Conservation (phyloP, 2,113 vertebrate genomes). For the Neotoma lepida region DNA sequence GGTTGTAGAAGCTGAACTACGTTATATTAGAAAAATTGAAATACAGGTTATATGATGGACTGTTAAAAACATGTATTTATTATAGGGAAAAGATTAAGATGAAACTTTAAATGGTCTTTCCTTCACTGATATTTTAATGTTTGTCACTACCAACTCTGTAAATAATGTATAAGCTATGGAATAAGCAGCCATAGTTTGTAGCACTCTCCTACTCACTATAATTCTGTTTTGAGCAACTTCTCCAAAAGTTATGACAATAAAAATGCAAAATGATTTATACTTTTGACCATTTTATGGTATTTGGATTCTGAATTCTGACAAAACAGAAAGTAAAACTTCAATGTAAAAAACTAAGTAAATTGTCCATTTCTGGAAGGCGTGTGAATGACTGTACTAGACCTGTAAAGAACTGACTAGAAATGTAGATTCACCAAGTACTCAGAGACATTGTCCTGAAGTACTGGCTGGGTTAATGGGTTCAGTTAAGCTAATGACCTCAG, state of each 20-base stretch:
- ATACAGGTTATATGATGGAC: neutral
- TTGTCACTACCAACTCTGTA: neutral
- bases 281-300: neutral
- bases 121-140: slow-evolving; percentile 4
- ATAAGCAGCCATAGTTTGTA: neutral
- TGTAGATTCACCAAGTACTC: neutral
- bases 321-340: slow-evolving; percentile 17
- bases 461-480: slow-evolving; percentile 51
- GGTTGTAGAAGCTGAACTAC: neutral
- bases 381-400: neutral
- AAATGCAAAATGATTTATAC: neutral
- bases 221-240: slow-evolving; percentile 8
- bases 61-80: neutral
- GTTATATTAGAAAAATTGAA: neutral
- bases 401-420: slow-evolving; percentile 21
- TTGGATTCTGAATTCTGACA: slow-evolving; percentile 15
- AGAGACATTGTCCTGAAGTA: neutral
- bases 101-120: slow-evolving; percentile 23
- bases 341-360: slow-evolving; percentile 22
- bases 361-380: neutral
- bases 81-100: neutral
- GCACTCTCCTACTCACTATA: neutral
- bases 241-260: neutral
- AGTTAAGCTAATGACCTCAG: slow-evolving; percentile 29
- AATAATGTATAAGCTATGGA: neutral